Conservation (phyloP, 1,140 invertebrate genomes). For the Heliconius hermathena region DNA sequence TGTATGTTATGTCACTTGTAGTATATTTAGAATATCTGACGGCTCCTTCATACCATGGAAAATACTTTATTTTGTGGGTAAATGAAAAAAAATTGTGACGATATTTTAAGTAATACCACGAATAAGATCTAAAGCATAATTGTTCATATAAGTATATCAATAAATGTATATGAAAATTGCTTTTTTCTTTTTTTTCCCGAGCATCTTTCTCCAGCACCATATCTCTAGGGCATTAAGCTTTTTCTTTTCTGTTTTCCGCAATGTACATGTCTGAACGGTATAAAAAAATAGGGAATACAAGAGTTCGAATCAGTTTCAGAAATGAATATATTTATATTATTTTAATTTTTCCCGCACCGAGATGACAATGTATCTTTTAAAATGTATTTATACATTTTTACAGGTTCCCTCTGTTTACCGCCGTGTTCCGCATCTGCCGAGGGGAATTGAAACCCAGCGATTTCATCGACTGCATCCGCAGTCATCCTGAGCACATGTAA, state of each 20-base stretch:
- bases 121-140: too few relatives aligned
- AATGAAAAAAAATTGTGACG: too few relatives aligned
- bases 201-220: too few relatives aligned
- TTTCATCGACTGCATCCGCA: conserved; percentile 95
- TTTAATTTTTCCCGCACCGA: not conserved
- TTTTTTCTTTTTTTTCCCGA: too few relatives aligned
- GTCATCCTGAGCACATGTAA: conserved; percentile 98
- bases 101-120: too few relatives aligned
- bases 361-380: not conserved
- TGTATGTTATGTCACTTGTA: not conserved
- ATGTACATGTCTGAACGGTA: too few relatives aligned
- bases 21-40: not conserved
- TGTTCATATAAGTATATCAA: too few relatives aligned
- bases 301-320: not conserved
- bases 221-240: too few relatives aligned
- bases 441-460: conserved; percentile 90
- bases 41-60: not conserved
- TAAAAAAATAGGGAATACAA: too few relatives aligned
- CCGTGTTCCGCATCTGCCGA: conserved; percentile 95
- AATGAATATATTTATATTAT: not conserved
- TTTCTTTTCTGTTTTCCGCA: too few relatives aligned
- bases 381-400: conserved; percentile 40
- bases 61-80: not conserved
- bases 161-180: too few relatives aligned
- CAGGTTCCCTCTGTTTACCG: conserved; percentile 97